These are phyloP conservation scores for Sarcophaga variegata DNA, from an alignment of 2,888 invertebrate species.

Conservation along the genomic window DNA sequence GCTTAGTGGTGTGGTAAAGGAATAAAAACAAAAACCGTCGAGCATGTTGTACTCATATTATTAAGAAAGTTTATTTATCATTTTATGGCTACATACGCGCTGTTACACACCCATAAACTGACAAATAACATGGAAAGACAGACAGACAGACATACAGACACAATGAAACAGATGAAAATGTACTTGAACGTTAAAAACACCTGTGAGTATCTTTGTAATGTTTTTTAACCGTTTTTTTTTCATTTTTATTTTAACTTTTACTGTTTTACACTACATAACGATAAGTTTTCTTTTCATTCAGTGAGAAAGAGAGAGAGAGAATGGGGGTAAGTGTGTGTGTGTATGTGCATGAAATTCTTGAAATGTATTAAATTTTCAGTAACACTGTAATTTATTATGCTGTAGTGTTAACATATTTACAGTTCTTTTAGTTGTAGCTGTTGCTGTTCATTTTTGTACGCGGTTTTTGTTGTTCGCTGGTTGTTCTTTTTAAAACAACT, in stretches of 20 bases:
- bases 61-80: conserved; percentile 24
- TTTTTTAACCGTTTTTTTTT: conserved; percentile 10
- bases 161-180: neutral
- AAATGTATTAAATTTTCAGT: conserved; percentile 15
- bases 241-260: no score
- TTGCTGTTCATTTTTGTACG: conserved; percentile 24
- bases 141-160: neutral
- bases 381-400: conserved; percentile 30
- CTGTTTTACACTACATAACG: neutral
- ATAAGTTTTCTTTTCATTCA: neutral
- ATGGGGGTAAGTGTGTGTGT: neutral
- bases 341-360: neutral
- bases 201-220: conserved; percentile 18
- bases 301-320: neutral
- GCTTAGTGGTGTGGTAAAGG: no score
- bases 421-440: neutral
- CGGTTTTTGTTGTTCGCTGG: neutral
- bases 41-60: neutral
- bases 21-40: no score
- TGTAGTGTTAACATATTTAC: neutral
- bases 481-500: conserved; percentile 9
- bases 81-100: neutral
- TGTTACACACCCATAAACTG: neutral
- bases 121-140: no score
- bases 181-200: conserved; percentile 12